These are phyloP conservation scores for Mesaphorura yosii DNA, from an alignment of 1,140 invertebrate species.

Conservation along the genomic window DNA sequence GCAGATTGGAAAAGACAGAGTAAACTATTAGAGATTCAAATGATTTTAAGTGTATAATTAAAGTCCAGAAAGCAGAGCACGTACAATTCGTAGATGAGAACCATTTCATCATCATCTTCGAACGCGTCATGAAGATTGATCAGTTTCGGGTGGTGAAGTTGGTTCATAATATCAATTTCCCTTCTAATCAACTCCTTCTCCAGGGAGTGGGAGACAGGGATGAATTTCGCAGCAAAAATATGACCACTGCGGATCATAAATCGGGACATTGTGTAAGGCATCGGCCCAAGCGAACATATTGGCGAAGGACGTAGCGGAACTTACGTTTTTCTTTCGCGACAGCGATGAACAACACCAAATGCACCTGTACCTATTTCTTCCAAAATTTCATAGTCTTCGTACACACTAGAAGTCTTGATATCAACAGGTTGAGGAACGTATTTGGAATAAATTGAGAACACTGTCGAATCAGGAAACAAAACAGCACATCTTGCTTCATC, in stretches of 20 bases:
- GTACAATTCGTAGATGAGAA: conserved; percentile 97
- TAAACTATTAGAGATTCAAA: conserved; percentile 9
- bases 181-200: conserved; percentile 95
- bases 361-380: conserved; percentile 99
- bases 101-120: conserved; percentile 98
- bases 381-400: conserved; percentile 95
- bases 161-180: conserved; percentile 99
- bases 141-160: conserved; percentile 90
- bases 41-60: background rate
- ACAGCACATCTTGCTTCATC: conserved; percentile 1
- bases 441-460: conserved; percentile 94
- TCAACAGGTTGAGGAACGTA: conserved; percentile 93
- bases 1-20: conserved; percentile 33
- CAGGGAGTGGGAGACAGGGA: conserved; percentile 85
- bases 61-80: conserved; percentile 35
- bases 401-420: conserved; percentile 85
- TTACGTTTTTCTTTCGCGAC: conserved; percentile 76
- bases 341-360: conserved; percentile 96
- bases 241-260: conserved; percentile 49
- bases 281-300: background rate
- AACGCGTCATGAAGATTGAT: conserved; percentile 98
- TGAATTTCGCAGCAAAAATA: conserved; percentile 98
- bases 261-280: background rate
- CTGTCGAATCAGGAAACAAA: conserved; percentile 39
- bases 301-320: background rate